Base-by-base conservation (phyloP, 2,888 invertebrate species). In the Pediacus dermestoides region DNA sequence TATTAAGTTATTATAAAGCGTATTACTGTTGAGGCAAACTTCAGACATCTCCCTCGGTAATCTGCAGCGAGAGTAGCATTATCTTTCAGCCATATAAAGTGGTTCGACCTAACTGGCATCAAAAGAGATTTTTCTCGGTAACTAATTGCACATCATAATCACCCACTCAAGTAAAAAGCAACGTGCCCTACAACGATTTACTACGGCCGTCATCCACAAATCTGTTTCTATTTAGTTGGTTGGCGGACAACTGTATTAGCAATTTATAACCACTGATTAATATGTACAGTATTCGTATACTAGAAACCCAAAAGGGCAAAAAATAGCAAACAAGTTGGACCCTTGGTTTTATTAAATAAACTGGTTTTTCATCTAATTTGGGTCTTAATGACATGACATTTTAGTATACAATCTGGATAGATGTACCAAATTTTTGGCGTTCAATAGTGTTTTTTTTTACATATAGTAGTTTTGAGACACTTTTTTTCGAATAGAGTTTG, bases 111-210 rank as follows among this genome's bases (percentile, higher is more conserved):
- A 26, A 34, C 22, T 23, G 22, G 16, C 39, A 33, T 39, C 40
- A 35, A 14, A 28, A 23, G 35, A 44, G 30, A 44, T 46, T 45
- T 48, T 50, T 43, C 45, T 41, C 34, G 21, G 23, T 48, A 46
- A 48, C 45, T 50, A 48, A 50, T 50, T 46, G 48, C 35, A 44
- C 47, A 44, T 44, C 46, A 48, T 50, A 48, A 48, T 48, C 46
- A 48, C 42, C 48, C 48, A 48, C 48, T 50, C 44, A 34, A 30
- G 39, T 41, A 48, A 46, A 47, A 50, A 43, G 46, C 39, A 32
- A 34, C 34, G 36, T 44, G 36, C 33, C 34, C 34, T 31, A 32
- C 37, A 25, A 34, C 39, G 44, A 51, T 46, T 46, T 51, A 51
- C 48, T 44, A 34, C 28, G 2, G 34, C 44, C 40, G 46, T 49